Conservation (phyloP, 2,797 vertebrate genomes). For the Poeciliopsis gracilis region DNA sequence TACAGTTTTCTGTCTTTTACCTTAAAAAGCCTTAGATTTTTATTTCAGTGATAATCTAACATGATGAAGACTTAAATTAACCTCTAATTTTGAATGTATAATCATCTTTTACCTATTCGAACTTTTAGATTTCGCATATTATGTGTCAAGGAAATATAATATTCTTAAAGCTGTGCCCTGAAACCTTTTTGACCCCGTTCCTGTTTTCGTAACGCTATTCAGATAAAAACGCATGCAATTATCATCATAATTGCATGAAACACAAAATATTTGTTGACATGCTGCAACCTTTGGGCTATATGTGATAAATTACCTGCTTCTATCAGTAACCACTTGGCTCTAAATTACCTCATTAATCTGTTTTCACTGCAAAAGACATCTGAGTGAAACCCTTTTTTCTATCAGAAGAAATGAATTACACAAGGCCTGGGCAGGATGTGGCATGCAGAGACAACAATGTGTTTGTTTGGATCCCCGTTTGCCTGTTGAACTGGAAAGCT, state of each 20-base stretch:
- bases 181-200: neutral
- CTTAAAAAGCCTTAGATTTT: neutral
- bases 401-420: conserved; percentile 68
- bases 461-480: conserved; percentile 15
- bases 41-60: neutral
- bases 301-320: conserved; percentile 25
- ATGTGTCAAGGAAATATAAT: neutral
- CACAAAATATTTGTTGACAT: conserved; percentile 18
- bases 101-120: neutral
- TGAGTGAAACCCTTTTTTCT: conserved; percentile 45
- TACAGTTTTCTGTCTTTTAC: neutral
- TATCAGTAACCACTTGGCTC: conserved; percentile 27
- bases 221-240: neutral
- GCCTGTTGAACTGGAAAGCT: conserved; percentile 28
- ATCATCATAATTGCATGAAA: conserved; percentile 4
- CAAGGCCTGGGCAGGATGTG: conserved; percentile 30
- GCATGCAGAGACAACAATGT: conserved; percentile 37
- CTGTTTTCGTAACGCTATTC: neutral
- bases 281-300: conserved; percentile 22
- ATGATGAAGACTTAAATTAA: neutral
- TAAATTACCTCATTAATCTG: conserved; percentile 69
- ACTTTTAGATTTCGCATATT: neutral
- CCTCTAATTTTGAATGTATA: neutral
- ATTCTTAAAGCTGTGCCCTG: neutral
- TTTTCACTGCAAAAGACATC: conserved; percentile 59